A percentile compares a stretch with the other conserved stretches of the same genome.
Evolutionary conservation across 2,797 vertebrate genomes (phyloP).

Genomic region (Typhlichthys eigenmanni): DNA sequence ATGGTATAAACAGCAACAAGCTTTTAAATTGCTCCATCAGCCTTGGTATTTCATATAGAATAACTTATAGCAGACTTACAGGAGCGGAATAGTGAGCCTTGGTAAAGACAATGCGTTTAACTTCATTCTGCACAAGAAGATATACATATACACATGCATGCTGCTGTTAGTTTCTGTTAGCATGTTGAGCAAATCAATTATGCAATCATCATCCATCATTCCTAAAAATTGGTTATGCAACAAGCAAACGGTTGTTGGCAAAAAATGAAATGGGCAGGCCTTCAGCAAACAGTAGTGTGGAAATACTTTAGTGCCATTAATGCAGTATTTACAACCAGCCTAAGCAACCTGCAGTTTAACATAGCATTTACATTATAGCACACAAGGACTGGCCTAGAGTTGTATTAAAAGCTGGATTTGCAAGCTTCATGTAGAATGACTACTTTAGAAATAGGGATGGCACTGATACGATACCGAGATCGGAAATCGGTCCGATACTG

Average conservation of each 20-base stretch:
- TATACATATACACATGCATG: slow-evolving; percentile 47
- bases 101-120: slow-evolving; percentile 67
- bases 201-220: slow-evolving; percentile 17
- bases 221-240: not conserved
- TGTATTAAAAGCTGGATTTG: not conserved
- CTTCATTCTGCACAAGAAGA: slow-evolving; percentile 69
- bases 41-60: not conserved
- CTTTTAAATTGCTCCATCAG: too few species aligned
- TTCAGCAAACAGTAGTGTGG: not conserved
- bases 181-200: slow-evolving; percentile 30
- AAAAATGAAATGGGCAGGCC: not conserved
- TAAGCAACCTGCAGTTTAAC: not conserved
- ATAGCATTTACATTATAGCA: not conserved
- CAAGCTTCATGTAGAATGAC: too few species aligned
- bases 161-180: slow-evolving; percentile 18
- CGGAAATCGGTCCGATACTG: too few species aligned
- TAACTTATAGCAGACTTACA: slow-evolving; percentile 61
- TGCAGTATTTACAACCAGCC: not conserved
- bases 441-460: too few species aligned
- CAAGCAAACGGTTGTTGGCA: slow-evolving; percentile 16
- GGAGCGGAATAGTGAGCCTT: slow-evolving; percentile 57
- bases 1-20: not conserved
- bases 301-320: not conserved
- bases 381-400: not conserved
- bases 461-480: too few species aligned